phyloP scores from a whole-genome alignment of 2,888 invertebrate genomes.

The Mimas tiliae region DNA sequence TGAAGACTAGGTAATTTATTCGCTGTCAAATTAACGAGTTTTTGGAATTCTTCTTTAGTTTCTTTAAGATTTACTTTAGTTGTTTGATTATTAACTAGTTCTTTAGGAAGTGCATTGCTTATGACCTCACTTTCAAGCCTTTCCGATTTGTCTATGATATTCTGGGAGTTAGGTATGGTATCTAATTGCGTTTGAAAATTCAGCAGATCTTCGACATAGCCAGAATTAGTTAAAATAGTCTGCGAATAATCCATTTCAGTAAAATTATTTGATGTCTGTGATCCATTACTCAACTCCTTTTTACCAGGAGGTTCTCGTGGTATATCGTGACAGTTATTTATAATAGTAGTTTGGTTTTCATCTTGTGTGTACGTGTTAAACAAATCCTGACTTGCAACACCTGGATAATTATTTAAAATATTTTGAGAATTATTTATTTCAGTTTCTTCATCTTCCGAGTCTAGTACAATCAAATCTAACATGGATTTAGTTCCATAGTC shows the following conservation, averaged over 20 bases:
- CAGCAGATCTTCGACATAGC: constrained; percentile 26
- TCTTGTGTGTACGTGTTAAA: neutral
- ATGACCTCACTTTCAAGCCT: neutral
- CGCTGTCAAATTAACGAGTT: neutral
- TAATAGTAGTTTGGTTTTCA: neutral
- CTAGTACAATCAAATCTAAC: constrained; percentile 42
- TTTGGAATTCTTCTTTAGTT: neutral
- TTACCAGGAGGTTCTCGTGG: neutral
- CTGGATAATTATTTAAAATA: neutral
- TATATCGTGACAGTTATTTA: neutral
- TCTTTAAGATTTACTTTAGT: neutral
- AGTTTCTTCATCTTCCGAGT: constrained; percentile 26
- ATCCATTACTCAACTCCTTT: constrained; percentile 39
- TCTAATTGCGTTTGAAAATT: neutral
- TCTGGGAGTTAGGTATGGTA: neutral
- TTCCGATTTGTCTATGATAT: neutral
- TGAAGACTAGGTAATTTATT: neutral
- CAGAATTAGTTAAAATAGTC: constrained; percentile 42
- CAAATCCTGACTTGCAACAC: constrained; percentile 1
- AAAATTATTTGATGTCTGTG: neutral
- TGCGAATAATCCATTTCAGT: constrained; percentile 46
- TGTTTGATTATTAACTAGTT: too few relatives aligned
- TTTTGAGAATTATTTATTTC: neutral
- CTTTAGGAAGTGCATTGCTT: neutral
- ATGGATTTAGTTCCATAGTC: constrained; percentile 41